Percentiles rank a stretch among this genome's conserved stretches.
Evolutionary conservation across 1,140 invertebrate species (phyloP).

Genomic region (Mercenaria mercenaria): DNA sequence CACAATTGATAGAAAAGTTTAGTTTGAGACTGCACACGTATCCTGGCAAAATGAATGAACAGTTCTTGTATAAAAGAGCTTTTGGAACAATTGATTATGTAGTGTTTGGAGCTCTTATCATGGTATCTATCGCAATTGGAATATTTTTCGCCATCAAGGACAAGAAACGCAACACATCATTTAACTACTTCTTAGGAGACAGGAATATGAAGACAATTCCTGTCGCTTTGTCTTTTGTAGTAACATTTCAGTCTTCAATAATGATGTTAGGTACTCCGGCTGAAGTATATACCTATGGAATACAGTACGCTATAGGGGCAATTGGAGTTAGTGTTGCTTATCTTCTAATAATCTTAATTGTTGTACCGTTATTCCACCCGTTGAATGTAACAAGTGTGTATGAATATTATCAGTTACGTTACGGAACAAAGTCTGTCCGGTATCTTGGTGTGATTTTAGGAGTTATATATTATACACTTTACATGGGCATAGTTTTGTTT

Average conservation of each 20-base stretch:
- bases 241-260: slow-evolving; percentile 68
- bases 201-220: slow-evolving; percentile 90
- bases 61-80: not conserved
- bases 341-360: not conserved
- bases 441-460: slow-evolving; percentile 6
- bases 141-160: too few relatives aligned
- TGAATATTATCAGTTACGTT: slow-evolving; percentile 9
- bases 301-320: not conserved
- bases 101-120: slow-evolving; percentile 47
- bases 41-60: not conserved
- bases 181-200: slow-evolving; percentile 92
- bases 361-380: slow-evolving; percentile 1
- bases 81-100: slow-evolving; percentile 55
- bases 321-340: not conserved
- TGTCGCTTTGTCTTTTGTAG: slow-evolving; percentile 74
- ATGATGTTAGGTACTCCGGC: slow-evolving; percentile 68
- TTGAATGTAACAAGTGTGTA: not conserved
- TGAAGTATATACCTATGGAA: slow-evolving; percentile 45
- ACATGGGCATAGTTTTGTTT: slow-evolving; percentile 37
- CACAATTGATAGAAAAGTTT: too few relatives aligned
- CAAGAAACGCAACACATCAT: slow-evolving; percentile 93
- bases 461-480: not conserved
- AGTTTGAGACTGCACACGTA: too few relatives aligned
- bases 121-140: slow-evolving; percentile 89
- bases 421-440: not conserved